Conservation (phyloP, 2,113 vertebrate genomes). For the Macrotus californicus region DNA sequence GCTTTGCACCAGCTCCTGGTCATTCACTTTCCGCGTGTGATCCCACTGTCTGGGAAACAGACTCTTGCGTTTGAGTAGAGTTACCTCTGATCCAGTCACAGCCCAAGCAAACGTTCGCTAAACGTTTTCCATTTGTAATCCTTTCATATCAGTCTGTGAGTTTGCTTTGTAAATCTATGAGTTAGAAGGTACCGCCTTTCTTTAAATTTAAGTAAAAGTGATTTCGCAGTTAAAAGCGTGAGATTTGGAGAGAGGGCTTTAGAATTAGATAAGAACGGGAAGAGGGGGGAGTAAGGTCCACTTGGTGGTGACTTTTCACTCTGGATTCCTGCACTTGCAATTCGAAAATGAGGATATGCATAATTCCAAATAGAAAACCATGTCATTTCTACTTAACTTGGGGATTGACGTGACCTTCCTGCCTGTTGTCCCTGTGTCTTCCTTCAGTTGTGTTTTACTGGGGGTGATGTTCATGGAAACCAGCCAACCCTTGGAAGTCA, state of each 20-base stretch:
- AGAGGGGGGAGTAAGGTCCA: no score
- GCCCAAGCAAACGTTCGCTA: not conserved
- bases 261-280: no score
- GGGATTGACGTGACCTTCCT: not conserved
- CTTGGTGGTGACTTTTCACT: not conserved
- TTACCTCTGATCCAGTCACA: no score
- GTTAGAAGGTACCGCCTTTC: not conserved
- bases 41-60: not conserved
- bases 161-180: not conserved
- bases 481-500: not conserved
- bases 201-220: not conserved
- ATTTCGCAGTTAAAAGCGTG: not conserved
- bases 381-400: not conserved
- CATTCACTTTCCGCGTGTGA: constrained; percentile 9
- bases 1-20: constrained; percentile 15
- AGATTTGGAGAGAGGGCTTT: not conserved
- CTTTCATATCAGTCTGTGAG: not conserved
- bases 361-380: not conserved
- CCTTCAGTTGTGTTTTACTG: not conserved
- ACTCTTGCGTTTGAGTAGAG: not conserved
- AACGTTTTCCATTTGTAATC: not conserved
- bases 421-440: not conserved
- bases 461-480: not conserved
- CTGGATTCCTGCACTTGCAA: not conserved
- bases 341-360: not conserved